These are phyloP conservation scores for Colletes gigas DNA, from an alignment of 1,140 invertebrate species.

Conservation along the genomic window DNA sequence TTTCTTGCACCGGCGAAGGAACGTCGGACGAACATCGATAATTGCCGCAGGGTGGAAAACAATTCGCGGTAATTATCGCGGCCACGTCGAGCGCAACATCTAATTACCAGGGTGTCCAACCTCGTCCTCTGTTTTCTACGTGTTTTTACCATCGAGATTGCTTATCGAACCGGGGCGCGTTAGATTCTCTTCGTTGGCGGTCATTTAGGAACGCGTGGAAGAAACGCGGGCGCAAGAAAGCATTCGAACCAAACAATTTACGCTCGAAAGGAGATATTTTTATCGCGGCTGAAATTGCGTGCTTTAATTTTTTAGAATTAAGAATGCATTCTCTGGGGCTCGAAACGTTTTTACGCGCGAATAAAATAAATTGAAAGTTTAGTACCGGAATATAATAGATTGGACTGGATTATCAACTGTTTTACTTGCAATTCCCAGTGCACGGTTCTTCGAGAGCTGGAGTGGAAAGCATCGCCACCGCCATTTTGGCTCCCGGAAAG, in stretches of 20 bases:
- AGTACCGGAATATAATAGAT: too few species aligned
- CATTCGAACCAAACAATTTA: too few species aligned
- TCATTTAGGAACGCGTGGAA: constrained; percentile 14
- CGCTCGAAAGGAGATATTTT: too few species aligned
- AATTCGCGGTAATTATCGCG: constrained; percentile 68
- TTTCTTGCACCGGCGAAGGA: constrained; percentile 22
- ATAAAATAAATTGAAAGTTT: too few species aligned
- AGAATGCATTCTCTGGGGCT: too few species aligned
- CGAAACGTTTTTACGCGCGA: too few species aligned
- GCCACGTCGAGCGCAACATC: constrained; percentile 59
- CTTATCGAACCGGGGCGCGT: constrained; percentile 26
- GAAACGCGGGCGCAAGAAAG: neutral
- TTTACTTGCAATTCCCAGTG: too few species aligned
- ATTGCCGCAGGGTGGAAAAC: constrained; percentile 62
- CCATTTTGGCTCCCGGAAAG: neutral
- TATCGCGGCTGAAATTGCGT: too few species aligned
- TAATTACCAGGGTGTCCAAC: constrained; percentile 55
- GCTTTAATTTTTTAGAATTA: too few species aligned
- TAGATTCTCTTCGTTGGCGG: neutral
- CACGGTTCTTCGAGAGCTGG: too few species aligned
- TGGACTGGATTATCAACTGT: too few species aligned
- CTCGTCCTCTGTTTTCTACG: neutral
- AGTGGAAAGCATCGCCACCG: neutral
- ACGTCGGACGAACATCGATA: constrained; percentile 44
- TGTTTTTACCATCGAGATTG: constrained; percentile 35